Conservation (phyloP, 2,113 vertebrate genomes). For the Taxidea taxus region DNA sequence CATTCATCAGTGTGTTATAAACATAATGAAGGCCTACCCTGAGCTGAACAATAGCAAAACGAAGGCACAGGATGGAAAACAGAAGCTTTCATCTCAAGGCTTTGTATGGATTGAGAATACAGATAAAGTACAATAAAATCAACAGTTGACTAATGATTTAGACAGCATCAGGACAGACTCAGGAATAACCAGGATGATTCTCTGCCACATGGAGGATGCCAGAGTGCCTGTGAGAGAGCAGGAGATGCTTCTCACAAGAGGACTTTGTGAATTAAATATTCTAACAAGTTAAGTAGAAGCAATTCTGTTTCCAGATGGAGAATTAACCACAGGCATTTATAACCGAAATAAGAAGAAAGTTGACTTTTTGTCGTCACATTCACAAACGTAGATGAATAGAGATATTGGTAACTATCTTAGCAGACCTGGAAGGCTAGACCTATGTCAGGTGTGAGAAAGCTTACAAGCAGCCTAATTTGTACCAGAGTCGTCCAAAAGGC, state of each 20-base stretch:
- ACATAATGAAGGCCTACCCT: not conserved
- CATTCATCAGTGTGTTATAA: not conserved
- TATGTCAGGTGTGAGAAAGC: not conserved
- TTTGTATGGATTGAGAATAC: not conserved
- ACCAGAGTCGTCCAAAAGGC: not conserved
- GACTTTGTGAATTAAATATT: not conserved
- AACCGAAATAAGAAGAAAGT: not conserved
- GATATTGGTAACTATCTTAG: not conserved
- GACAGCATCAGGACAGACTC: not conserved
- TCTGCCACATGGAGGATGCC: rapidly evolving
- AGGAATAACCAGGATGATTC: not conserved
- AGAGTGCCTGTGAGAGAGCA: not conserved
- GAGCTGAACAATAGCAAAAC: not conserved
- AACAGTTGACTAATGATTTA: not conserved
- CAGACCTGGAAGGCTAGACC: not conserved
- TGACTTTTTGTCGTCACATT: not conserved
- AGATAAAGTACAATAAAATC: not conserved
- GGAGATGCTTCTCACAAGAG: not conserved
- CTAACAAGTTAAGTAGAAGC: not conserved
- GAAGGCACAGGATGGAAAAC: not conserved
- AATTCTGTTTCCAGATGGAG: not conserved
- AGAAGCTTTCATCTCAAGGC: not conserved
- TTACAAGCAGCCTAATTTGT: not conserved
- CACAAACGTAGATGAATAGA: not conserved
- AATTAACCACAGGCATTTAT: not conserved